A percentile compares a stretch with the other conserved stretches of the same genome.
Conservation (phyloP, 2,113 vertebrate genomes). For the Pongo abelii region DNA sequence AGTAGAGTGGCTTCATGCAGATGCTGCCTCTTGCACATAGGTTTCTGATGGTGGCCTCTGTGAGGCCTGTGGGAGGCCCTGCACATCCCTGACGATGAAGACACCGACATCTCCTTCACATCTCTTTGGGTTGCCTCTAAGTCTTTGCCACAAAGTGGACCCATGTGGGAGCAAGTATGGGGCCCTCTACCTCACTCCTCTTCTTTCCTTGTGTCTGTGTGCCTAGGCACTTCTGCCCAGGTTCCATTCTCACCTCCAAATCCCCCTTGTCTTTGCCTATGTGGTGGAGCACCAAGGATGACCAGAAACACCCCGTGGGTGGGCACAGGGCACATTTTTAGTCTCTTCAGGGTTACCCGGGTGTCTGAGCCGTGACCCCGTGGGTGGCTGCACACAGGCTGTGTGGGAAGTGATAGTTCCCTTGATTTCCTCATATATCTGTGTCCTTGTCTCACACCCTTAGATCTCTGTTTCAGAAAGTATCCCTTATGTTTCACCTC, state of each 20-base stretch:
- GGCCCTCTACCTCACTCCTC: too few species aligned
- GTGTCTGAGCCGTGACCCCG: fast-evolving
- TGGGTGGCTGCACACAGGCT: fast-evolving
- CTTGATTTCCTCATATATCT: not conserved
- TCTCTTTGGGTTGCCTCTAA: not conserved
- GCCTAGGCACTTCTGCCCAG: not conserved
- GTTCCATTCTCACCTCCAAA: not conserved
- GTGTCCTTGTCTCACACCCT: not conserved
- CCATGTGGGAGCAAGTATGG: fast-evolving
- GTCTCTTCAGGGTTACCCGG: not conserved
- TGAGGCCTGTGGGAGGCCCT: not conserved
- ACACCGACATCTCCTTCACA: not conserved
- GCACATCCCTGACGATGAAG: not conserved
- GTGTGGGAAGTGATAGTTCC: too few species aligned
- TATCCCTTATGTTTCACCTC: not conserved
- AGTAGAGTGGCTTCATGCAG: fast-evolving
- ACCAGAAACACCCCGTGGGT: fast-evolving
- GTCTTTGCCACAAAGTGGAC: not conserved
- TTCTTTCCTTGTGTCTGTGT: not conserved
- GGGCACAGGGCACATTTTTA: too few species aligned
- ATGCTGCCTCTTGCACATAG: fast-evolving
- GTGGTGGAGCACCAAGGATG: fast-evolving
- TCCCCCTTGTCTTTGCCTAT: not conserved
- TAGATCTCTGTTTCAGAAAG: not conserved
- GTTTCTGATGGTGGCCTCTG: not conserved